Evolutionary conservation across 30 jellyfish, hydroid and myxozoan species (phyloP), one percentile per base, ranked within the genome.

Genomic region (Catostylus mosaicus): DNA sequence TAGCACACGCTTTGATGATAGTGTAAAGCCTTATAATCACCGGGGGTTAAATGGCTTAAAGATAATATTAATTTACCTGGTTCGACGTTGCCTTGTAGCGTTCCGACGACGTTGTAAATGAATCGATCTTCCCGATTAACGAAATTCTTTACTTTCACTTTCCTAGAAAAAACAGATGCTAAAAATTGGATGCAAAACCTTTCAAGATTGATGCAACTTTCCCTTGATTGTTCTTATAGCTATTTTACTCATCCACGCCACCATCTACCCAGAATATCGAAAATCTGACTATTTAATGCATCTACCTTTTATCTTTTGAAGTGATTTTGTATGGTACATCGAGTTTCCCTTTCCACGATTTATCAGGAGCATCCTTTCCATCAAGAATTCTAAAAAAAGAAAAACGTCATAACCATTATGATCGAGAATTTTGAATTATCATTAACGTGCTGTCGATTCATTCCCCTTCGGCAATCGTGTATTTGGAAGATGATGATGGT

Each of bases 21-120:
- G 11, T 46, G 60, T 9, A 46, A 46, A 46, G 60, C 67, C n/a
- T 19, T n/a, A n/a, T n/a, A n/a, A n/a, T n/a, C n/a, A n/a, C n/a
- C n/a, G n/a, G n/a, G n/a, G n/a, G n/a, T n/a, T 54, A 54, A 19
- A 5, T 54, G 4, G 14, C n/a, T 19, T 5, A 54, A 54, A 54
- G 2, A 29, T 19, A 54, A 54, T 18, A 19, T 19, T 19, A 46
- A 9, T 46, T 11, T 19, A 54, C 98, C 98, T 72, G 98, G 98
- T 67, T 92, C 98, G 20, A 85, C 80, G 14, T 48, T 64, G 34
- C 98, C 98, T 51, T 78, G 80, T 19, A 92, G 10, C 30, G 87
- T 73, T 31, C 96, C 98, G 34, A 92, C 75, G 22, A 92, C 98
- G 65, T 92, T 92, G 78, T 92, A 77, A 24, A 92, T 92, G 40